Base-by-base conservation (phyloP, 2,113 vertebrate species). In the Thamnophis sirtalis region DNA sequence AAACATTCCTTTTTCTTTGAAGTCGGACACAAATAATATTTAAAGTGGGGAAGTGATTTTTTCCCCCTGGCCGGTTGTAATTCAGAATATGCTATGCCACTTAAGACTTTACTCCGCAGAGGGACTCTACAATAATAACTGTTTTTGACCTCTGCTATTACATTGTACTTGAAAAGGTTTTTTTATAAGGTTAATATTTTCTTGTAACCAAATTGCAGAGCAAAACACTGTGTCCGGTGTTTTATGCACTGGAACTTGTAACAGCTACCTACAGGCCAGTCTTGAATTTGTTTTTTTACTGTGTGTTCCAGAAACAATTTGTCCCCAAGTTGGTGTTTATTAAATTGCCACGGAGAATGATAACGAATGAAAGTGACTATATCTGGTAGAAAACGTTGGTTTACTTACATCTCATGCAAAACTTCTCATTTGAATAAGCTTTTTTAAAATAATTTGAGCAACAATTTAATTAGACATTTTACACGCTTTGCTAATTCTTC, bases 351-450 rank as follows among this genome's bases (percentile, higher is more conserved):
- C 88, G 87, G 88, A 94, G 73, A 95, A 92, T 93, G 92, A 94
- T 89, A 93, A 94, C 94, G 91, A 48, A 87, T 92, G 86, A 91
- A 95, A 50, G 95, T 93, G 91, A 93, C 90, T 93, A 58, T 89
- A 89, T 91, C 43, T 93, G 92, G 73, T 88, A 19, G 84, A 7
- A 92, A 86, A 93, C 93, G 86, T 95, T 96, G 84, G 1, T 89
- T 94, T 63, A 94, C 56, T 95, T 88, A 53, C 84, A 94, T 95
- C 55, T 89, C 94, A 95, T 48, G 28, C 48, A 88, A 93, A 95
- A 96, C 95, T 94, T 92, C 50, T 91, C 15, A 73, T 93, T n/a
- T n/a, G 28, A 68, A 94, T 94, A 94, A 93, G 90, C 84, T 91
- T 94, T 54, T 28, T 58, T 93, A 92, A 55, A 43, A 43, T 13